These are phyloP conservation scores for Diplogasteroides magnus DNA, from an alignment of 1,140 invertebrate genomes.

Conservation along the genomic window DNA sequence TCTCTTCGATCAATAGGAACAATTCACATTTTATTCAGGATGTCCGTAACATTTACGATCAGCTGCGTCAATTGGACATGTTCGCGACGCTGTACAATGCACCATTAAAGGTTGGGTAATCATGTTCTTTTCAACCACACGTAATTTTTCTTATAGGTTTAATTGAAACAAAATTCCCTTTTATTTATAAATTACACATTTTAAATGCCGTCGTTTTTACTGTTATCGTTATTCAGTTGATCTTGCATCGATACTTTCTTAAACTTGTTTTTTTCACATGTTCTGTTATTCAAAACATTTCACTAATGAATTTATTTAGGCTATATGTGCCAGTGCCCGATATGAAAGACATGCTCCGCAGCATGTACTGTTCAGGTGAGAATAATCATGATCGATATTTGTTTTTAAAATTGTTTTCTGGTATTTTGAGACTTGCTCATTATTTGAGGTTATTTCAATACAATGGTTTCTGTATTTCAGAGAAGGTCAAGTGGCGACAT, in stretches of 20 bases:
- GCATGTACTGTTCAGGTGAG: slow-evolving; percentile 32
- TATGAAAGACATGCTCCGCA: slow-evolving; percentile 34
- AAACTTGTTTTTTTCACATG: too few relatives aligned
- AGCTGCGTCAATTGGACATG: slow-evolving; percentile 33
- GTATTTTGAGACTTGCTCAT: background rate
- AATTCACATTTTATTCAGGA: slow-evolving; percentile 20
- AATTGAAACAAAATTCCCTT: too few relatives aligned
- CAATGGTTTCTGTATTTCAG: slow-evolving; percentile 14
- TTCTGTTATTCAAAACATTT: too few relatives aligned
- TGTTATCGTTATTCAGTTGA: too few relatives aligned
- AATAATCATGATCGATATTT: too few relatives aligned
- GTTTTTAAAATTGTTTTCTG: too few relatives aligned
- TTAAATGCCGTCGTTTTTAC: too few relatives aligned
- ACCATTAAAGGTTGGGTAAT: slow-evolving; percentile 18
- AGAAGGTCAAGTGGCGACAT: slow-evolving; percentile 50
- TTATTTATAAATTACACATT: too few relatives aligned
- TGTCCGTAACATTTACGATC: slow-evolving; percentile 29
- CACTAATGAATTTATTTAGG: slow-evolving; percentile 10
- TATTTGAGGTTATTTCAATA: background rate
- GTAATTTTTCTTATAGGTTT: too few relatives aligned
- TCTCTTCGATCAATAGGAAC: slow-evolving; percentile 1
- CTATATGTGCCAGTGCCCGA: slow-evolving; percentile 24
- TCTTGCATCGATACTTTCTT: too few relatives aligned
- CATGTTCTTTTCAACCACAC: too few relatives aligned
- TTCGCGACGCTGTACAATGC: slow-evolving; percentile 28